phyloP scores from a whole-genome alignment of 2,113 vertebrate species.

The Varanus salvator region DNA sequence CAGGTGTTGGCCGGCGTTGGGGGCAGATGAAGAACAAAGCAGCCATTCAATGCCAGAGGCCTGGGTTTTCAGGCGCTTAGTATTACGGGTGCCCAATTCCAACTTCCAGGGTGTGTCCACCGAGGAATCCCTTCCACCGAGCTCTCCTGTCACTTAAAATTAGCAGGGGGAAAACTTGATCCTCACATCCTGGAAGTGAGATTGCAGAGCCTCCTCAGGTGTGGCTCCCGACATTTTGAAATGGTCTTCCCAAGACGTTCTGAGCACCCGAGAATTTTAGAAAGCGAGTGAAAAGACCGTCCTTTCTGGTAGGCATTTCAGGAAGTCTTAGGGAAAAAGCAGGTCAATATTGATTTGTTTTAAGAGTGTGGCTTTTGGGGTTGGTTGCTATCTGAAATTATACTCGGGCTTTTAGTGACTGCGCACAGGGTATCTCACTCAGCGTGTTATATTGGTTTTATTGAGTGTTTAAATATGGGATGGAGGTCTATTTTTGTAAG shows the following conservation, averaged over 20 bases:
- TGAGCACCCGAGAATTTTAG: not conserved
- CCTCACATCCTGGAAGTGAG: too few species aligned
- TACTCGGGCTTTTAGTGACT: not conserved
- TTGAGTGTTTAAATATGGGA: not conserved
- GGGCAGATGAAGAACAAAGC: not conserved
- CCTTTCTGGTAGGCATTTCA: not conserved
- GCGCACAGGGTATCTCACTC: not conserved
- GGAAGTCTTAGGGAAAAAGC: not conserved
- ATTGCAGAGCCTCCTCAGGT: not conserved
- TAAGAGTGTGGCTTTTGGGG: not conserved
- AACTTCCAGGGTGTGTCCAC: not conserved
- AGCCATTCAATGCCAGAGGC: not conserved
- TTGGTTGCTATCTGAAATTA: not conserved
- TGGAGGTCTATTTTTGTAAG: not conserved
- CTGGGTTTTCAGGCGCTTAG: not conserved
- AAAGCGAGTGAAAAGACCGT: too few species aligned
- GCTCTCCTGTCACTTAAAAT: not conserved
- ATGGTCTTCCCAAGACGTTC: not conserved
- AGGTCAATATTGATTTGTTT: not conserved
- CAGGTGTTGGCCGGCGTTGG: accelerated
- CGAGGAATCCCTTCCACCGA: not conserved
- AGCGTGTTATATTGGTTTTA: not conserved
- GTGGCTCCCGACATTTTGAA: not conserved
- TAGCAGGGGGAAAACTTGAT: too few species aligned
- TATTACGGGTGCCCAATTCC: not conserved